These are phyloP conservation scores for Tetramorium alpestre DNA, from an alignment of 1,140 invertebrate species.

Conservation along the genomic window DNA sequence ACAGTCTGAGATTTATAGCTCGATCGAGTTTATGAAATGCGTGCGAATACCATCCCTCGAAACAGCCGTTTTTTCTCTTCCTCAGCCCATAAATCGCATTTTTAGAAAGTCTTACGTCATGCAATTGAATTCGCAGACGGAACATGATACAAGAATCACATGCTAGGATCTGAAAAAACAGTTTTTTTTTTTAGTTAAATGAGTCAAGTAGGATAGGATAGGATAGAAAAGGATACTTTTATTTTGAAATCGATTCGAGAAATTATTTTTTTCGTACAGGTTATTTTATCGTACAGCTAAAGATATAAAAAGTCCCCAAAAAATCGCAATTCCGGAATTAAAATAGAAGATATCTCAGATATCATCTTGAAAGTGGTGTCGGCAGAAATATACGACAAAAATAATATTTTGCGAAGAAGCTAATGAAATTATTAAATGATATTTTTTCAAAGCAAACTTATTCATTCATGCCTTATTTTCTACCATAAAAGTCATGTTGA, in stretches of 20 bases:
- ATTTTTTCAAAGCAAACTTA: background rate
- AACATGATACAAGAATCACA: background rate
- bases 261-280: background rate
- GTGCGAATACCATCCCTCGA: background rate
- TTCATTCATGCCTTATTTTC: background rate
- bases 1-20: constrained; percentile 54
- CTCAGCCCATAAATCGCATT: constrained; percentile 47
- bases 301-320: background rate
- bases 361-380: background rate
- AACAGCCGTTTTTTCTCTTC: constrained; percentile 25
- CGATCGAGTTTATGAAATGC: constrained; percentile 49
- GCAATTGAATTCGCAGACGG: constrained; percentile 15
- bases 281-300: background rate
- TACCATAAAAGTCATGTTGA: background rate
- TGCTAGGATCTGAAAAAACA: background rate
- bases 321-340: background rate
- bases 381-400: background rate
- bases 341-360: background rate
- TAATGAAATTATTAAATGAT: background rate
- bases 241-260: background rate
- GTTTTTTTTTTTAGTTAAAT: background rate
- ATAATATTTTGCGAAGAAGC: background rate
- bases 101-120: constrained; percentile 67
- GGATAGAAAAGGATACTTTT: background rate
- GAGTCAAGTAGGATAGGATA: no score